Evolutionary conservation across 2,113 vertebrate species (phyloP).

Genomic region (Zonotrichia leucophrys): DNA sequence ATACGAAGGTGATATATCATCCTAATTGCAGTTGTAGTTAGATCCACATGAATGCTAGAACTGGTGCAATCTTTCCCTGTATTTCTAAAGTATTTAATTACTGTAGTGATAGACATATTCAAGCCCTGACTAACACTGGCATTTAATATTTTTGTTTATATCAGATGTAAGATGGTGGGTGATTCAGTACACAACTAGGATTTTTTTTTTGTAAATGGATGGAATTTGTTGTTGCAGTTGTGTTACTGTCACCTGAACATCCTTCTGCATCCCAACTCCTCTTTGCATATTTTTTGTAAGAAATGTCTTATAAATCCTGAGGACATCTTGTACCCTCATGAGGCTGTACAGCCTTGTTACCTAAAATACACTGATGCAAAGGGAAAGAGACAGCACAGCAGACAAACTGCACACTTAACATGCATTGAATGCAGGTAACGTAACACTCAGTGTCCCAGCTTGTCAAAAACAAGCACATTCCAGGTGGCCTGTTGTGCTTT

Average conservation of each 20-base stretch:
- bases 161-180: not conserved
- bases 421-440: not conserved
- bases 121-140: not conserved
- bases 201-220: not conserved
- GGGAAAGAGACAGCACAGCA: not conserved
- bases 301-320: not conserved
- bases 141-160: not conserved
- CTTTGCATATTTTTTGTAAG: not conserved
- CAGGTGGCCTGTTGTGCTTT: not conserved
- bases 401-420: not conserved
- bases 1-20: not conserved
- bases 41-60: not conserved
- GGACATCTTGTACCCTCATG: not conserved
- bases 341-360: not conserved
- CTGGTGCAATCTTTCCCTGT: not conserved
- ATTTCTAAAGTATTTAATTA: not conserved
- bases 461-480: not conserved
- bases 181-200: not conserved
- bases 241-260: not conserved
- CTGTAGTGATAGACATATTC: not conserved
- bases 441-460: not conserved
- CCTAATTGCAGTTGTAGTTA: not conserved
- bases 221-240: not conserved
- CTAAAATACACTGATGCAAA: not conserved
- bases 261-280: not conserved